Base-by-base conservation (phyloP, 2,797 vertebrate genomes). In the Centropyge bicolor region DNA sequence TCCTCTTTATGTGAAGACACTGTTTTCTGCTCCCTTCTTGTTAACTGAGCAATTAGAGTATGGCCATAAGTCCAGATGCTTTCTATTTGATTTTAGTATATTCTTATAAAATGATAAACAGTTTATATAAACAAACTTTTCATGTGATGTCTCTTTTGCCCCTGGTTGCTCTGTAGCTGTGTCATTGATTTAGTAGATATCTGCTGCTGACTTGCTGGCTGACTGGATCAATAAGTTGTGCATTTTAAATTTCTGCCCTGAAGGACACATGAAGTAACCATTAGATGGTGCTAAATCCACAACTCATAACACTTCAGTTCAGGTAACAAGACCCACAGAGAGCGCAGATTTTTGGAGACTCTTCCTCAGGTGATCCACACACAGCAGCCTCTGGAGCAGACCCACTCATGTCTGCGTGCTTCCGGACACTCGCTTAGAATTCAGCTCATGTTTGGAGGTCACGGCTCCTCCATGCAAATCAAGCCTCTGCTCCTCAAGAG, bases 401-500 rank as follows among this genome's bases (percentile, higher is more conserved):
- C 52, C 36, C 66, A 36, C 20, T 35, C 45, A 63, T 73, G 48
- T 27, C 38, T 65, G 65, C 5, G 20, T 65, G 75, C 68, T 81
- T 76, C 71, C 73, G 78, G 61, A 22, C 71, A 70, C 11, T 68
- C 64, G 52, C 87, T 93, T 94, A 71, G 86, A 81, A 95, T 95
- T 91, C 94, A 88, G 77, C 75, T 84, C 88, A 57, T 82, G 90
- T 85, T 75, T 70, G 43, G 81, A 85, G 92, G 92, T 94, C 92
- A 92, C 56, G 71, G 87, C 84, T 86, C 76, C 76, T 75, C 68
- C 86, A 95, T 96, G 94, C 93, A 94, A 95, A 96, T 95, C 54
- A 86, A 40, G 62, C 49, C 78, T 46, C 27, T 17, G 76, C 76
- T 84, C 89, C 88, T 94, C 85, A 95, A 95, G 93, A 90, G 94